Percentiles rank a stretch among this genome's conserved stretches.
These are phyloP conservation scores for Lethenteron reissneri DNA, from an alignment of 2,113 vertebrate genomes.

Conservation along the genomic window DNA sequence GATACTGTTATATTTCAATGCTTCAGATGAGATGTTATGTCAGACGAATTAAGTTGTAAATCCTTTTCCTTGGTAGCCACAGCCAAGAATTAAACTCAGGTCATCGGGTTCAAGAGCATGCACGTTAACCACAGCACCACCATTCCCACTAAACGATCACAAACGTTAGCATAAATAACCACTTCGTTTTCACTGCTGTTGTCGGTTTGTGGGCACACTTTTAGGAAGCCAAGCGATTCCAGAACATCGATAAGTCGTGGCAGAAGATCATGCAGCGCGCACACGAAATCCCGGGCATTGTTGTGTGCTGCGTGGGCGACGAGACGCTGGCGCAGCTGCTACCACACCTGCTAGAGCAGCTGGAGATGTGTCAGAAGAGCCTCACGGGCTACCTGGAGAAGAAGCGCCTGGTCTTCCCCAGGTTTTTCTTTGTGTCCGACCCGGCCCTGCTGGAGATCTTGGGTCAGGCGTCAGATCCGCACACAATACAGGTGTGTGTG, in stretches of 20 bases:
- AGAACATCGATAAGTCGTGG: conserved; percentile 52
- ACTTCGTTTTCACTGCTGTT: too few species aligned
- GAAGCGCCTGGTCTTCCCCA: conserved; percentile 19
- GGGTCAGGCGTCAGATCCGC: conserved; percentile 21
- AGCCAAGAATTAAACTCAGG: too few species aligned
- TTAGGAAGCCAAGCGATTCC: conserved; percentile 50
- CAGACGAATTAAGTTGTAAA: too few species aligned
- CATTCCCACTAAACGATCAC: too few species aligned
- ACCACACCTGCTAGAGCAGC: conserved; percentile 34
- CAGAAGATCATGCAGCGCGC: conserved; percentile 48
- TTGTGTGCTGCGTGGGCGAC: conserved; percentile 47
- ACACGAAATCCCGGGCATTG: conserved; percentile 31
- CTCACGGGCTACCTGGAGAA: conserved; percentile 26
- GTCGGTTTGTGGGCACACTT: not conserved
- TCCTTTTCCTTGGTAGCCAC: too few species aligned
- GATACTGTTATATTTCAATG: too few species aligned
- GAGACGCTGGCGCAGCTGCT: conserved; percentile 38
- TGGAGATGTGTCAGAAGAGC: conserved; percentile 44
- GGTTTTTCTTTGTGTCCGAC: conserved; percentile 24
- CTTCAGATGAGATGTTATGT: too few species aligned
- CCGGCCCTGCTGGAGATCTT: conserved; percentile 20
- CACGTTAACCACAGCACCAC: too few species aligned
- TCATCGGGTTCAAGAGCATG: too few species aligned
- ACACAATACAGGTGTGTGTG: conserved; percentile 20
- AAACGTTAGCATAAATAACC: too few species aligned